Evolutionary conservation across 2,113 vertebrate genomes (phyloP), one percentile per base, ranked within the genome.

Genomic region (Syngnathus scovelli): DNA sequence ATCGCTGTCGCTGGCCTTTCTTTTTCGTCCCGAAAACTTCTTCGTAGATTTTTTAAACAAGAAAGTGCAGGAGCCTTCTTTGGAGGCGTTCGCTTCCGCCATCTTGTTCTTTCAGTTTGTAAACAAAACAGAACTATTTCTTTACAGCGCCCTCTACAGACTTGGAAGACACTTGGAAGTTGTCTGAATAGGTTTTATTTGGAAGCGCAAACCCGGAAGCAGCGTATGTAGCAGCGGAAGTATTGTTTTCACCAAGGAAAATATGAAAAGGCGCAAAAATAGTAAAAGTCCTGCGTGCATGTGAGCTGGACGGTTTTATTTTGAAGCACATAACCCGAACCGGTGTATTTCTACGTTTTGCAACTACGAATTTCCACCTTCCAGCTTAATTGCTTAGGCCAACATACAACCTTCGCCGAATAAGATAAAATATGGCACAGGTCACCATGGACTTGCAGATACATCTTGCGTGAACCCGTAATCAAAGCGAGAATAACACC

Each of bases 21-120:
- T 78, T 80, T 93, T 85, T 62, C 92, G 67, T 12, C 85, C 79
- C 0, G 87, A 79, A 46, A 93, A 93, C 66, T 92, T 93, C 41
- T 79, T 90, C 0, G 69, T 88, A 1, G 90, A 91, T 83, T 94
- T 95, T 81, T 92, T 94, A 75, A 95, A 96, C 0, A 93, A 18
- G 84, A 94, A 95, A 44, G 89, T 89, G 64, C 94, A 95, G 0
- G 92, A 90, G 0, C 86, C 86, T 0, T 84, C 38, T 68, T 79
- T 89, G 0, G 33, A 0, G 0, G 80, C 61, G 0, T 88, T 81
- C 0, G 85, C 51, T 0, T 92, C 93, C 82, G 91, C 92, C 92
- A 93, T 94, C 36, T 77, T 88, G 43, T 21, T 12, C 27, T 6
- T 18, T 21, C 1, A 18, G 18, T n/a, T 7, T 44, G 71, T 38